phyloP scores from a whole-genome alignment of 1,140 invertebrate species.

The Zaprionus ghesquierei region DNA sequence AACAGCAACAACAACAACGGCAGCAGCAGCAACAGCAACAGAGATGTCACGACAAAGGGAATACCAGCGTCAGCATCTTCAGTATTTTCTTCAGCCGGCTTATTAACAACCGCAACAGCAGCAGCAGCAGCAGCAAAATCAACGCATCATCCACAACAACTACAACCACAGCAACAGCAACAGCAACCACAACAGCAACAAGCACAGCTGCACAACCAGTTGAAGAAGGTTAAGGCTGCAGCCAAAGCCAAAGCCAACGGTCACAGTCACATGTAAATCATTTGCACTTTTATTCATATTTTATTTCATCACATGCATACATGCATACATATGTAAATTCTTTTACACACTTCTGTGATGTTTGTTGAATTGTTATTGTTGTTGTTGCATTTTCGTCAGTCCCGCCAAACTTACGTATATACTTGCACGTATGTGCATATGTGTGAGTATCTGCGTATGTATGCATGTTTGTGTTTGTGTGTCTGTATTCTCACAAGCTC shows the following conservation, averaged over 20 bases:
- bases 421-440: neutral
- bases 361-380: conserved; percentile 13
- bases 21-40: conserved; percentile 13
- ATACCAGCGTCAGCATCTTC: conserved; percentile 26
- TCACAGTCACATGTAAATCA: conserved; percentile 73
- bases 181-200: conserved; percentile 35
- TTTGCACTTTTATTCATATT: conserved; percentile 62
- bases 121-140: conserved; percentile 25
- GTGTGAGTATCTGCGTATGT: neutral
- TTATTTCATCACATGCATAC: conserved; percentile 15
- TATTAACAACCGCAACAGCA: conserved; percentile 44
- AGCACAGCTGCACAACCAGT: conserved; percentile 32
- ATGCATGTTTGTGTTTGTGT: neutral
- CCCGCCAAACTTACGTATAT: neutral
- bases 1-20: conserved; percentile 34
- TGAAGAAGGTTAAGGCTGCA: conserved; percentile 62
- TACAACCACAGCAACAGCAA: conserved; percentile 29
- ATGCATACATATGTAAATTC: neutral
- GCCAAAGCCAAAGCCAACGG: conserved; percentile 63
- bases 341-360: neutral
- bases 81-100: conserved; percentile 48
- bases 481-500: conserved; percentile 20
- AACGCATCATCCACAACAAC: conserved; percentile 33
- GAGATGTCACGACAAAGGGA: conserved; percentile 45
- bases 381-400: conserved; percentile 2